Percentiles rank a stretch among this genome's conserved stretches.
phyloP scores from a whole-genome alignment of 2,888 invertebrate genomes.

The Thereva nobilitata region DNA sequence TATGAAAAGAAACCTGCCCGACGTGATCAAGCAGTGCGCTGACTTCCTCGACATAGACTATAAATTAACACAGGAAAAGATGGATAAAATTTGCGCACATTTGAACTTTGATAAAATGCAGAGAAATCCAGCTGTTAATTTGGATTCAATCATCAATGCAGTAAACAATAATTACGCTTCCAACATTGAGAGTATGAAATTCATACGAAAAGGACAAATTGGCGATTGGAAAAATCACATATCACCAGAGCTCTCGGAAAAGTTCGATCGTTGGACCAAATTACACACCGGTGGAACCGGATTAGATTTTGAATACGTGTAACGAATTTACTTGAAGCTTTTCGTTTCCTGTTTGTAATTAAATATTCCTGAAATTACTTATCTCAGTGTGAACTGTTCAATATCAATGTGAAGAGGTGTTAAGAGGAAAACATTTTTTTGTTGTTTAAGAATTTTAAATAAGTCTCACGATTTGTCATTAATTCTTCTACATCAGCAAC shows the following conservation, averaged over 20 bases:
- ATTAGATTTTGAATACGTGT: conserved; percentile 63
- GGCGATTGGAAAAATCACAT: conserved; percentile 80
- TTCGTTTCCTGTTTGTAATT: too few species aligned
- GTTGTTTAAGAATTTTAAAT: too few species aligned
- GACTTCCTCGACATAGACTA: conserved; percentile 62
- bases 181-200: conserved; percentile 61
- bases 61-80: conserved; percentile 66
- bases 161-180: conserved; percentile 51
- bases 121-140: conserved; percentile 76
- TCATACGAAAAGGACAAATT: conserved; percentile 77
- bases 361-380: too few species aligned
- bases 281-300: conserved; percentile 66
- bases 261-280: conserved; percentile 74
- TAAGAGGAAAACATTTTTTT: too few species aligned
- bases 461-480: too few species aligned
- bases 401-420: too few species aligned
- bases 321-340: conserved; percentile 26
- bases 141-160: conserved; percentile 65
- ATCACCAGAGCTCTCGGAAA: conserved; percentile 69
- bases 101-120: conserved; percentile 83
- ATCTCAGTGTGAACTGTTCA: too few species aligned
- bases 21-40: conserved; percentile 71
- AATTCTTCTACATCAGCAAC: too few species aligned
- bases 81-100: conserved; percentile 71
- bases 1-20: conserved; percentile 73